Evolutionary conservation across 2,888 invertebrate genomes (phyloP), one percentile per base, ranked within the genome.

Genomic region (Alcis repandata): DNA sequence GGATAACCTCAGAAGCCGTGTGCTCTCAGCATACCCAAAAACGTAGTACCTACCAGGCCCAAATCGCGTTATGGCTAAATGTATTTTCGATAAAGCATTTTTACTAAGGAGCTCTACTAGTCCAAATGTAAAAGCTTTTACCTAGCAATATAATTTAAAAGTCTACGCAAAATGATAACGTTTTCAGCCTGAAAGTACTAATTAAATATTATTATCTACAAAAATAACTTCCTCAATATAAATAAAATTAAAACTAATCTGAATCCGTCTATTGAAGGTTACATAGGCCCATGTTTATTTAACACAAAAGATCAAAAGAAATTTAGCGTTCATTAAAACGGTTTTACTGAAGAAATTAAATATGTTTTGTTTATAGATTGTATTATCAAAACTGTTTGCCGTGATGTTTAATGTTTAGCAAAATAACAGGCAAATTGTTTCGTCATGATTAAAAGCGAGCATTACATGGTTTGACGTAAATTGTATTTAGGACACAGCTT

Each of bases 301-400:
- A 41, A 61, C 17, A 49, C 27, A 62, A 57, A 54, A 67, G 62
- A 69, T 69, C 67, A 71, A 69, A 71, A 67, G 62, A 53, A 52
- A 58, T 40, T 36, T 59, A 59, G 33, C 48, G 62, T 64, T 63
- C 51, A 51, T 62, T 57, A 61, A 64, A 64, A 67, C 40, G 60
- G 53, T 67, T 52, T 51, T 19, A 60, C 48, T 63, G 40, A 61
- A 59, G 60, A 65, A 62, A 65, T 57, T 53, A 54, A 45, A 66
- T 43, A 49, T 57, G 58, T 60, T 68, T 66, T 59, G 40, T 63
- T 51, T 49, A 36, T 45, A 40, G 41, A 57, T 51, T 62, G 51
- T n/a, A 53, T 48, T 51, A 57, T 49, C 40, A 36, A 51, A 57
- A 62, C 51, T 20, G 36, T 57, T 43, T 36, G 11, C 41, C 43